These are phyloP conservation scores for Anas bahamensis DNA, from an alignment of 2,797 vertebrate species.

Conservation along the genomic window DNA sequence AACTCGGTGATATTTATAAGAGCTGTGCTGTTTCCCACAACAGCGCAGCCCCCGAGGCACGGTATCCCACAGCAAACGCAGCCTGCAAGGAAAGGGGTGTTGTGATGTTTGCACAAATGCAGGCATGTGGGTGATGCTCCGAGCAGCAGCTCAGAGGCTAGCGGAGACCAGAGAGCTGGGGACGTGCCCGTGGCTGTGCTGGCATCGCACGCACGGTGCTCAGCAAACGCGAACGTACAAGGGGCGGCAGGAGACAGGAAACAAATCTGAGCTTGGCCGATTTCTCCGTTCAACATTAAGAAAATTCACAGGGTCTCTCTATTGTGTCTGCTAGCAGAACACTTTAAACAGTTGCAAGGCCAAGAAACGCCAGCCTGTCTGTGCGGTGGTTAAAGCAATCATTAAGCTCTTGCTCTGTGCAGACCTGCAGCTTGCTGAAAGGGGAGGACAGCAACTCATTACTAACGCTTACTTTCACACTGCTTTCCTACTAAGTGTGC, in stretches of 20 bases:
- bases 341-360: neutral
- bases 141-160: neutral
- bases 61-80: neutral
- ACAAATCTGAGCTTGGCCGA: neutral
- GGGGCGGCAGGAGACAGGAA: rapidly evolving
- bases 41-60: neutral
- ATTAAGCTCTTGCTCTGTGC: neutral
- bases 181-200: rapidly evolving
- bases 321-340: neutral
- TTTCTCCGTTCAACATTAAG: rapidly evolving
- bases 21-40: neutral
- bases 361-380: neutral
- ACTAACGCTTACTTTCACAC: neutral
- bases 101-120: neutral
- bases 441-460: constrained; percentile 4
- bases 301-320: neutral
- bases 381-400: neutral
- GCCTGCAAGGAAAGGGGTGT: rapidly evolving
- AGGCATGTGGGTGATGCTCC: rapidly evolving
- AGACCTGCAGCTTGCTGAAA: neutral
- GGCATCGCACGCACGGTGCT: rapidly evolving
- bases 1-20: neutral
- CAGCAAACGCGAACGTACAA: rapidly evolving
- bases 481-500: neutral
- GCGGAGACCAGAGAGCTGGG: rapidly evolving